These are phyloP conservation scores for Camponotus fellah DNA, from an alignment of 2,888 invertebrate species.

Conservation along the genomic window DNA sequence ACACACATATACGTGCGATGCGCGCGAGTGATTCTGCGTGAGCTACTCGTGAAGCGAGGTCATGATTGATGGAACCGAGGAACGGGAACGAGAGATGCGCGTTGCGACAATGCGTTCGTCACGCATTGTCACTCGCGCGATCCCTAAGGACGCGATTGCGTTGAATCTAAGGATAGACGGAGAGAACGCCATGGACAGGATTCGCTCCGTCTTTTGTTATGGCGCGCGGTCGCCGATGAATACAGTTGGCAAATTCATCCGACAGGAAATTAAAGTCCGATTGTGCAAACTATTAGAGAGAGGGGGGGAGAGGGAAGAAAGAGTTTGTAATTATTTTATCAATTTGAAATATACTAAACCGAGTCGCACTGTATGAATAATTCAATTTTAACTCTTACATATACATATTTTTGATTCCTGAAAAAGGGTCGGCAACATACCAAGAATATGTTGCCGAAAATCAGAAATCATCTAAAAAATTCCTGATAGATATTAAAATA, in stretches of 20 bases:
- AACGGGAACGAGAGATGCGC: constrained; percentile 51
- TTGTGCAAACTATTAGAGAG: constrained; percentile 7
- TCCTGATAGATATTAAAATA: neutral
- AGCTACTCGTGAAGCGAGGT: constrained; percentile 34
- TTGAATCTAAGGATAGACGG: constrained; percentile 52
- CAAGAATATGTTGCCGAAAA: neutral
- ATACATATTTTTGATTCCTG: neutral
- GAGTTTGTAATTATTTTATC: constrained; percentile 22
- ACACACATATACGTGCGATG: neutral
- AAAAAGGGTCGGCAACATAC: neutral
- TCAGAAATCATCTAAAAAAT: neutral
- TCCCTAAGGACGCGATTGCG: constrained; percentile 57
- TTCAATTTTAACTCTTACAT: neutral
- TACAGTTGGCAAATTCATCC: neutral
- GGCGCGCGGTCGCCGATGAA: constrained; percentile 24
- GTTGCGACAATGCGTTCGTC: constrained; percentile 69
- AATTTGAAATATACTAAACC: neutral
- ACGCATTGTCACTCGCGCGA: constrained; percentile 53
- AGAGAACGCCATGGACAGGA: constrained; percentile 27
- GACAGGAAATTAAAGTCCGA: constrained; percentile 9
- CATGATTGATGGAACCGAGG: constrained; percentile 67
- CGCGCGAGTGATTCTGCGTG: constrained; percentile 6
- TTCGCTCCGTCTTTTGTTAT: constrained; percentile 29
- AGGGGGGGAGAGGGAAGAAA: neutral
- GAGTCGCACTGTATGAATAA: neutral